Base-by-base conservation (phyloP, 1,140 invertebrate species). In the Triops cancriformis region DNA sequence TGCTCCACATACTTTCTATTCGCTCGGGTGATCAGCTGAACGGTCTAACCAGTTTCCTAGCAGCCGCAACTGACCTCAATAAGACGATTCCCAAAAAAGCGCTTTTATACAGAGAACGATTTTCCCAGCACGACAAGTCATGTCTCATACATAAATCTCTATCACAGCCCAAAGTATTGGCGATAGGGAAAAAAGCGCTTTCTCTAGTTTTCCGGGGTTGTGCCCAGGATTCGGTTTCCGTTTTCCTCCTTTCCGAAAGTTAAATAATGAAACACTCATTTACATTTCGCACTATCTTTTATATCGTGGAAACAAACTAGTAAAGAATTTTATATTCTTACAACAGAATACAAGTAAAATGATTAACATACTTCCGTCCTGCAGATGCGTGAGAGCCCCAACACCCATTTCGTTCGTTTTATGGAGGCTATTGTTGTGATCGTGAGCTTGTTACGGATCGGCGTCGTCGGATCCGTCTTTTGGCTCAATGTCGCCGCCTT, bases 341-440 rank as follows among this genome's bases (percentile, higher is more conserved):
- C 72, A 64, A 77, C 0, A 26, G 51, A 64, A 72, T 7, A 27
- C 18, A n/a, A 28, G 11, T 72, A n/a, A 72, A 77, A 11, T 28
- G 31, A 26, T 73, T 74, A 0, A 1, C 18, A 26, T 31, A 28
- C 18, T 31, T 77, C 73, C 28, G 11, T 43, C 12, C 26, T 73
- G n/a, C 72, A 77, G 77, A 73, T 42, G 11, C 26, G n/a, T 5
- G 77, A 78, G 26, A 74, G 23, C 27, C 72, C 73, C 9, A 73
- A 73, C 27, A 26, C 41, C n/a, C 28, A 73, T 42, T 27, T 78
- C 31, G 42, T 73, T 0, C 77, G 73, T 12, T 73, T 78, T 10
- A 73, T 73, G 18, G 78, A 79, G 73, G 78, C 45, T 26, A 72
- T 78, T n/a, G 78, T 79, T 73, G 23, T 79, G 18, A n/a, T 77